Percentiles rank a stretch among this genome's conserved stretches.
These are phyloP conservation scores for Digitonthophagus gazella DNA, from an alignment of 2,888 invertebrate genomes.

Conservation along the genomic window DNA sequence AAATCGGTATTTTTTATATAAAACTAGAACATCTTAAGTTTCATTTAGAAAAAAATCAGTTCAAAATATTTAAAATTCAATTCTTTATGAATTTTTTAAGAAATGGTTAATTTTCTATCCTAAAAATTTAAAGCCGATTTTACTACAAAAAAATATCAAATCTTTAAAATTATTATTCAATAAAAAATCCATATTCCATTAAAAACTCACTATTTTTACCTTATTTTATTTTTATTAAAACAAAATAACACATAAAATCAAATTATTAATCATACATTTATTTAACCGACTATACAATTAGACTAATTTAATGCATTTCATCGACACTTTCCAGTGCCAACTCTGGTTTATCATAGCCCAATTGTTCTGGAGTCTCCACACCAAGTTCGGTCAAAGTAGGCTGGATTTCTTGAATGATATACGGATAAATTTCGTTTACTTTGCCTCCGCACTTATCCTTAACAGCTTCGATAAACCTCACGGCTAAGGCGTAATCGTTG, in stretches of 20 bases:
- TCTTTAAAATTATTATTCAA: too few relatives aligned
- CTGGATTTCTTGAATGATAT: slow-evolving; percentile 83
- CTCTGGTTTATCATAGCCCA: slow-evolving; percentile 97
- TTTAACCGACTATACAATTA: neutral
- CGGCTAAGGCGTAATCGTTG: slow-evolving; percentile 90
- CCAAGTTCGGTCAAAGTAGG: slow-evolving; percentile 94
- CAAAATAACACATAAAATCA: neutral
- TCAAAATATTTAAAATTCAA: too few relatives aligned
- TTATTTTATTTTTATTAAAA: neutral
- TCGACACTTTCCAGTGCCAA: slow-evolving; percentile 76
- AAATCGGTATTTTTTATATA: too few relatives aligned
- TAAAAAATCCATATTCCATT: too few relatives aligned
- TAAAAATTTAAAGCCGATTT: too few relatives aligned
- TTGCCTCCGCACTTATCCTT: slow-evolving; percentile 83
- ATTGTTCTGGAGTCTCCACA: slow-evolving; percentile 88
- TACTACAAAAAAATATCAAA: too few relatives aligned
- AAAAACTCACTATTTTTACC: neutral
- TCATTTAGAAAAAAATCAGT: too few relatives aligned
- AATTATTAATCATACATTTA: neutral
- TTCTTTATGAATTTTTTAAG: too few relatives aligned
- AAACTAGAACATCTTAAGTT: too few relatives aligned
- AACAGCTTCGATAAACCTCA: slow-evolving; percentile 89
- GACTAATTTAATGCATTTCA: slow-evolving; percentile 56
- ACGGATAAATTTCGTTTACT: slow-evolving; percentile 79
- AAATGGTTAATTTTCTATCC: too few relatives aligned